A percentile compares a stretch with the other conserved stretches of the same genome.
Evolutionary conservation across 2,888 invertebrate species (phyloP).

Genomic region (Pachycephus smyrnensis): DNA sequence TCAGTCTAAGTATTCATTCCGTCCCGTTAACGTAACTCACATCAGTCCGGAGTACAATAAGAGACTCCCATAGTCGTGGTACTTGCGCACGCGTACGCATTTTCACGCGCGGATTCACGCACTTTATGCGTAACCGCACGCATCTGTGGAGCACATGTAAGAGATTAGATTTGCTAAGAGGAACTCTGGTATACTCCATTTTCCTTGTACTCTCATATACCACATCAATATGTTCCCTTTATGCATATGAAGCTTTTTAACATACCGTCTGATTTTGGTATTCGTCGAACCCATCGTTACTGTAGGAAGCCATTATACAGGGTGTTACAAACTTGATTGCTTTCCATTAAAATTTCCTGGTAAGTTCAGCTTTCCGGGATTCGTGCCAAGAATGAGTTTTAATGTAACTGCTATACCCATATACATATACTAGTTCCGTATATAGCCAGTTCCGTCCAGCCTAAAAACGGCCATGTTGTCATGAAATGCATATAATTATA

Average conservation of each 20-base stretch:
- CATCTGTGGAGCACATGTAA: not conserved
- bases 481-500: not conserved
- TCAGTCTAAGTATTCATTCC: not conserved
- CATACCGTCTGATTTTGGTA: not conserved
- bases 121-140: not conserved
- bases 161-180: not conserved
- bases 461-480: not conserved
- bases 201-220: not conserved
- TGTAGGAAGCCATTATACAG: not conserved
- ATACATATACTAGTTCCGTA: not conserved
- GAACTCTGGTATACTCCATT: not conserved
- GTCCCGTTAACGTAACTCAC: not conserved
- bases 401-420: not conserved
- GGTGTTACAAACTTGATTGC: not conserved
- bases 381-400: not conserved
- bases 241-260: not conserved
- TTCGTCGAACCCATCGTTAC: not conserved
- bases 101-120: not conserved
- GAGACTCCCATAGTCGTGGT: not conserved
- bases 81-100: not conserved
- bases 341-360: not conserved
- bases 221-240: not conserved
- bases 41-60: not conserved
- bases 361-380: not conserved
- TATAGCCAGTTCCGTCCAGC: not conserved